Evolutionary conservation across 1,140 invertebrate genomes (phyloP), one percentile per base, ranked within the genome.

Genomic region (Drosophila pruinosa): DNA sequence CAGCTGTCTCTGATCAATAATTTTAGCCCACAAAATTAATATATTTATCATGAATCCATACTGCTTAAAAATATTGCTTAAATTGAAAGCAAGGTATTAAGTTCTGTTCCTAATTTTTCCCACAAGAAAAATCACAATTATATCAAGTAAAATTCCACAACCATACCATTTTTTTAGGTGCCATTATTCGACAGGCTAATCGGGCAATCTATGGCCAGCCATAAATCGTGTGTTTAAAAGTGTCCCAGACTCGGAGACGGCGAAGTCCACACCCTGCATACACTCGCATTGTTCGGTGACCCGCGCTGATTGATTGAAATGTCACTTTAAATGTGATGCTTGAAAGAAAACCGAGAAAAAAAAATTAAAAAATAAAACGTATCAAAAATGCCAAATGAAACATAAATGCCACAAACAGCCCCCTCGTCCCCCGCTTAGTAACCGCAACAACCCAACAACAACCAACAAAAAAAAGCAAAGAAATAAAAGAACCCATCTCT

Each of bases 351-450:
- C 22, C 50, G 17, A 28, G 19, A 36, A 52, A 47, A 58, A 64
- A 57, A 70, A 68, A 80, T 71, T 54, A 54, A 59, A 71, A 78
- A 71, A 59, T 17, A 85, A 79, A 86, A 80, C 71, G 77, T 61
- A 86, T 86, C 77, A 81, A 76, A 86, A 86, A 86, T 86, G 67
- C 77, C 82, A 86, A 86, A 86, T 86, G 82, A 88, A 82, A 88
- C 82, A 81, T 81, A 86, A 86, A 86, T 86, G 78, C 79, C 78
- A 69, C 75, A 54, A 45, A 59, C 65, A 71, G 36, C 36, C 21
- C 39, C 41, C 31, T 6, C 22, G 21, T 41, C 14, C 14, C 5
- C 41, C 7, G 3, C 1, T 4, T 10, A 34, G 57, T 14, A 71
- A 85, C 81, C 77, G 69, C 81, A 79, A 38, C 36, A 54, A 65